Evolutionary conservation across 2,888 invertebrate species (phyloP).

Genomic region (Globia sparganii): DNA sequence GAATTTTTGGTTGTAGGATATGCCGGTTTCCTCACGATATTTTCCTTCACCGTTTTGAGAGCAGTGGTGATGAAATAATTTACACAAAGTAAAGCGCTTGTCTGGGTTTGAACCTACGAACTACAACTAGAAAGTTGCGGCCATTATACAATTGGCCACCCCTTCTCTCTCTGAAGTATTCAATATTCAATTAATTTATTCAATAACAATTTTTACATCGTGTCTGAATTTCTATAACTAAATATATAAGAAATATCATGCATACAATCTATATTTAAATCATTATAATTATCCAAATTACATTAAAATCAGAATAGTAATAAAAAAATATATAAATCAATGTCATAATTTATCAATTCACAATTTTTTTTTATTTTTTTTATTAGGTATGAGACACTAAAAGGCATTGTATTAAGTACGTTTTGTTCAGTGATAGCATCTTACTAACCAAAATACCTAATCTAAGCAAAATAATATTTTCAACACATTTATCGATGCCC

Average conservation of each 20-base stretch:
- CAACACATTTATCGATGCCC: neutral
- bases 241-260: no score
- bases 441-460: neutral
- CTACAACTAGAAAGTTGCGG: neutral
- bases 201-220: no score
- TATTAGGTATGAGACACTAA: no score
- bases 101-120: neutral
- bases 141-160: neutral
- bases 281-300: no score
- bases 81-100: neutral
- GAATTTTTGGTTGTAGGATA: neutral
- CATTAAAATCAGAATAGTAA: no score
- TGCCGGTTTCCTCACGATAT: neutral
- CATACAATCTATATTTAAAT: no score
- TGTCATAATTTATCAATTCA: no score
- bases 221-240: no score
- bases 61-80: neutral
- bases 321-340: no score
- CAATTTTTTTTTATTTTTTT: no score
- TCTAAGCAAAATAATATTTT: neutral
- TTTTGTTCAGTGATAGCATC: neutral
- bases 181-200: no score
- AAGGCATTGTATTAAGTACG: no score
- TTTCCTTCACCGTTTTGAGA: neutral
- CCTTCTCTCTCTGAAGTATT: neutral